phyloP scores from a whole-genome alignment of 2,888 invertebrate genomes.

The Mythimna pallens region DNA sequence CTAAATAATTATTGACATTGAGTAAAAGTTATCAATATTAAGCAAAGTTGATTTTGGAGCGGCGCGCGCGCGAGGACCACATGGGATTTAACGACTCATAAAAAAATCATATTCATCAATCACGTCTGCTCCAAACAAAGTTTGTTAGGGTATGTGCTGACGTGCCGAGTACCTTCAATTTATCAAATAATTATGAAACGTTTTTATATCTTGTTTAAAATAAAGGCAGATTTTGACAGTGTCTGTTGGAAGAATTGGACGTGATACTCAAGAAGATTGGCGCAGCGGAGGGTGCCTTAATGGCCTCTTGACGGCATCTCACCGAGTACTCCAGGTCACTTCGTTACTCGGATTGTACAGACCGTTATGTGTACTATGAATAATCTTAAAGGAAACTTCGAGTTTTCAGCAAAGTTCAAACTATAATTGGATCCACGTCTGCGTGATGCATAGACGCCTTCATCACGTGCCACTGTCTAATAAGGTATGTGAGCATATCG shows the following conservation, averaged over 20 bases:
- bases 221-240: conserved; percentile 73
- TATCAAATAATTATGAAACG: conserved; percentile 66
- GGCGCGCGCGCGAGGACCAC: conserved; percentile 55
- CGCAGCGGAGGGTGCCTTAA: conserved; percentile 86
- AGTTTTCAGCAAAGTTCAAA: conserved; percentile 66
- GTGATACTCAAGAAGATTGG: conserved; percentile 87
- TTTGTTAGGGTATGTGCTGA: conserved; percentile 64
- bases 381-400: conserved; percentile 78
- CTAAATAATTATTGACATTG: conserved; percentile 56
- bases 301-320: conserved; percentile 88
- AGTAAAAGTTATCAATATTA: conserved; percentile 63
- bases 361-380: conserved; percentile 83
- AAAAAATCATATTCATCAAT: conserved; percentile 70
- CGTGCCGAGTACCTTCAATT: conserved; percentile 62
- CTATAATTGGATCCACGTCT: conserved; percentile 68
- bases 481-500: conserved; percentile 30
- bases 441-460: conserved; percentile 37
- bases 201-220: conserved; percentile 66
- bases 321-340: conserved; percentile 87
- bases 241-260: conserved; percentile 81
- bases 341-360: conserved; percentile 88
- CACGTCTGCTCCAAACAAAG: conserved; percentile 66
- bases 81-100: conserved; percentile 68
- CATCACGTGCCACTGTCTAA: conserved; percentile 49
- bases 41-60: conserved; percentile 61